phyloP scores from a whole-genome alignment of 2,888 invertebrate genomes.

The Rapana venosa region DNA sequence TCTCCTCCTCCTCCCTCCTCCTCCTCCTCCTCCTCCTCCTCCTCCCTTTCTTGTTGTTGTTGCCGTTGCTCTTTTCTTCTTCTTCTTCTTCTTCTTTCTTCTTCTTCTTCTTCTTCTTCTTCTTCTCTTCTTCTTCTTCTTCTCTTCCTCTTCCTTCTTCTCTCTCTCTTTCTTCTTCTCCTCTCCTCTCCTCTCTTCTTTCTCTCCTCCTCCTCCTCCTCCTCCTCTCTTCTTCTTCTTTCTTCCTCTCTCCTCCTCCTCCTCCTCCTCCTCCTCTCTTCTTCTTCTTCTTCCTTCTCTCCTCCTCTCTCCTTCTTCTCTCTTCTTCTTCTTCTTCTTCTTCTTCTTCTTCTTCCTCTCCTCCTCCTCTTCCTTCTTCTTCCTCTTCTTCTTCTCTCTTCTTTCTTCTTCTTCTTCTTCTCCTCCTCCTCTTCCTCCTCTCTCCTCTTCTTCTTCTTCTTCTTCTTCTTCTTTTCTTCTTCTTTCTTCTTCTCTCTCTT shows the following conservation, averaged over 20 bases:
- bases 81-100: too few relatives aligned
- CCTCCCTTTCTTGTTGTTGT: too few relatives aligned
- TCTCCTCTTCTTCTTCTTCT: background rate
- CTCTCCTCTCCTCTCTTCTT: too few relatives aligned
- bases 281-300: background rate
- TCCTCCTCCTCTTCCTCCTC: too few relatives aligned
- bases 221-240: background rate
- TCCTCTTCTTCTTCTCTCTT: too few relatives aligned
- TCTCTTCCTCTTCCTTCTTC: slow-evolving; percentile 2
- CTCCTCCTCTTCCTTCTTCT: too few relatives aligned
- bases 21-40: background rate
- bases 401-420: slow-evolving; percentile 12
- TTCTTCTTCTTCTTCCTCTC: too few relatives aligned
- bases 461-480: background rate
- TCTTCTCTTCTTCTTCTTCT: background rate
- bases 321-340: too few relatives aligned
- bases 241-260: background rate
- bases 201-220: background rate
- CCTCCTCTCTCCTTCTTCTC: background rate
- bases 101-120: too few relatives aligned
- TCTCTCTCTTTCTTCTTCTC: background rate
- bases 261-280: background rate
- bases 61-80: too few relatives aligned
- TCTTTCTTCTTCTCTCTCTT: background rate
- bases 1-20: background rate